Evolutionary conservation across 2,113 vertebrate species (phyloP).

Genomic region (Rhadina sibilatrix): DNA sequence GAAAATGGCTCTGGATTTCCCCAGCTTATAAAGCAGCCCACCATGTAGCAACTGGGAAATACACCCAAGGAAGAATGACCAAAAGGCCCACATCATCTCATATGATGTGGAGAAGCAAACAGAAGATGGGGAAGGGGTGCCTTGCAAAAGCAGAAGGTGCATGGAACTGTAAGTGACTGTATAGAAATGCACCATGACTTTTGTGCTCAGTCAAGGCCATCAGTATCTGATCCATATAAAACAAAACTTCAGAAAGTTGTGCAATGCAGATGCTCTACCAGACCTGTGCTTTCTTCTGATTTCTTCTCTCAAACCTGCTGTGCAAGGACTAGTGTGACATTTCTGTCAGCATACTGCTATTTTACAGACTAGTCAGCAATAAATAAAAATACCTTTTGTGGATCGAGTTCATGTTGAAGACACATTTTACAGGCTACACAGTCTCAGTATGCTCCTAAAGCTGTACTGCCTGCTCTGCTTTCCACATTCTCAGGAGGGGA

Average conservation of each 20-base stretch:
- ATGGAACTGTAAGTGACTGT: background rate
- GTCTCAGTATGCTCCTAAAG: background rate
- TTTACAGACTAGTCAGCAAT: background rate
- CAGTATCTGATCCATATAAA: background rate
- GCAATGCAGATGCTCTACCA: background rate
- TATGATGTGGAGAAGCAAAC: accelerated
- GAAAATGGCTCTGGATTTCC: background rate
- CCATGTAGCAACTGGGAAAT: background rate
- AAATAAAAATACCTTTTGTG: background rate
- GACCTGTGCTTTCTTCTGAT: background rate
- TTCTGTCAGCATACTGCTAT: background rate
- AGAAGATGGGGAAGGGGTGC: background rate
- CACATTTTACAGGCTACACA: background rate
- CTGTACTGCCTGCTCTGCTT: background rate
- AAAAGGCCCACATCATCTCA: background rate
- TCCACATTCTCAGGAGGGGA: background rate
- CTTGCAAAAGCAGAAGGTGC: background rate
- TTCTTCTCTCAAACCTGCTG: background rate
- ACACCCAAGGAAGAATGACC: background rate
- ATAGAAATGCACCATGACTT: background rate
- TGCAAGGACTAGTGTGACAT: background rate
- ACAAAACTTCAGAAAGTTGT: background rate
- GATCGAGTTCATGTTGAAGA: background rate
- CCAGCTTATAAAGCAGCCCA: background rate
- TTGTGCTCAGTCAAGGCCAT: background rate